phyloP scores from a whole-genome alignment of 1,140 invertebrate species.

The Bombus ignitus region DNA sequence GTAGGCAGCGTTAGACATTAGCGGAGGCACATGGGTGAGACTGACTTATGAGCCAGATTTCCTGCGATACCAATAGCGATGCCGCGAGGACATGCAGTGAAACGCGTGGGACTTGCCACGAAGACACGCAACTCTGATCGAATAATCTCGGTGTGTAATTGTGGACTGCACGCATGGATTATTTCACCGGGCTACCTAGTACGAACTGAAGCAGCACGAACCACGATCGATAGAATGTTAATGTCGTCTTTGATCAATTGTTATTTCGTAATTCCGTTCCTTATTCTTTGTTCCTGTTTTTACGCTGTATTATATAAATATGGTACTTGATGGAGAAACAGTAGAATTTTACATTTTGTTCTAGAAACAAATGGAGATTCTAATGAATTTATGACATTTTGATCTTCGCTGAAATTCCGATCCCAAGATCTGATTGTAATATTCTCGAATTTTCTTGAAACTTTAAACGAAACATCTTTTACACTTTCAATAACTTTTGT shows the following conservation, averaged over 20 bases:
- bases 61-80: constrained; percentile 52
- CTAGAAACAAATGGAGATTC: too few relatives aligned
- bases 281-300: not conserved
- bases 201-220: not conserved
- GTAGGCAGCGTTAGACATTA: constrained; percentile 57
- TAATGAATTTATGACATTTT: too few relatives aligned
- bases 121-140: constrained; percentile 43
- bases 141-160: constrained; percentile 22
- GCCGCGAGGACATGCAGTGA: constrained; percentile 59
- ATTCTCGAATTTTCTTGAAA: not conserved
- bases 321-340: not conserved
- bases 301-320: not conserved
- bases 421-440: too few relatives aligned
- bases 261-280: not conserved
- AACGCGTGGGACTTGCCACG: constrained; percentile 52
- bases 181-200: not conserved
- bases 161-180: constrained; percentile 1
- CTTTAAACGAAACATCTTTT: not conserved
- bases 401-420: too few relatives aligned
- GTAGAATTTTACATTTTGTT: too few relatives aligned
- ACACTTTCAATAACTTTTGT: not conserved
- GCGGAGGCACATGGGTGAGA: constrained; percentile 60
- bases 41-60: constrained; percentile 67
- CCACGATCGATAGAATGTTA: not conserved
- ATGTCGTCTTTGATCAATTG: not conserved